These are phyloP conservation scores for Antheraea mylitta DNA, from an alignment of 1,140 invertebrate species.

Conservation along the genomic window DNA sequence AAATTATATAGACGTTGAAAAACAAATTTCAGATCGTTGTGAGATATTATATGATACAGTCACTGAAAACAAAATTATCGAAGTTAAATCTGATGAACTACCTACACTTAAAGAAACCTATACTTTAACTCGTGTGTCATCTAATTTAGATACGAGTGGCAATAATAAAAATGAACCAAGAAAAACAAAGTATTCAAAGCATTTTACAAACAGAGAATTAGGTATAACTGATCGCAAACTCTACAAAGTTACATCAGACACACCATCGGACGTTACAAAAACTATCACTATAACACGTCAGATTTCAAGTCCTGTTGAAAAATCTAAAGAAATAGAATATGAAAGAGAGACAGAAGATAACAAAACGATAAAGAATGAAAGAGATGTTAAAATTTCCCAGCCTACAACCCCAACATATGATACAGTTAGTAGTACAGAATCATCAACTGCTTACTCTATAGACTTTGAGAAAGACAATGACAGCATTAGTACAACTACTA, in stretches of 20 bases:
- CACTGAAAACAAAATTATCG: not conserved
- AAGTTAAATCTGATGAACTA: not conserved
- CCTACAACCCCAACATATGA: not conserved
- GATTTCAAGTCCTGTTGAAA: not conserved
- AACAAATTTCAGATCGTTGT: not conserved
- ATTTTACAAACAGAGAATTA: not conserved
- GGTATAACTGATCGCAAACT: not conserved
- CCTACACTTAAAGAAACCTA: not conserved
- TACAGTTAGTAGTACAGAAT: not conserved
- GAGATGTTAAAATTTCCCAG: not conserved
- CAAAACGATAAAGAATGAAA: not conserved
- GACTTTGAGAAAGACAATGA: not conserved
- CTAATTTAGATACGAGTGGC: not conserved
- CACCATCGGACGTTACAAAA: not conserved
- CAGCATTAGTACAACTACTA: not conserved
- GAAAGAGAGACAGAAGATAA: not conserved
- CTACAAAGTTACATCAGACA: not conserved
- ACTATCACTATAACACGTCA: not conserved
- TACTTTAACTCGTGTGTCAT: not conserved
- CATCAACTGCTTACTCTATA: not conserved
- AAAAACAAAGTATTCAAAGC: not conserved
- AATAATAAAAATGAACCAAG: not conserved
- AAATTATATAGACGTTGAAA: not conserved
- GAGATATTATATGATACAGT: not conserved
- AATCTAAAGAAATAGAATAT: not conserved